Evolutionary conservation across 2,797 vertebrate species (phyloP).

Genomic region (Echeneis naucrates): DNA sequence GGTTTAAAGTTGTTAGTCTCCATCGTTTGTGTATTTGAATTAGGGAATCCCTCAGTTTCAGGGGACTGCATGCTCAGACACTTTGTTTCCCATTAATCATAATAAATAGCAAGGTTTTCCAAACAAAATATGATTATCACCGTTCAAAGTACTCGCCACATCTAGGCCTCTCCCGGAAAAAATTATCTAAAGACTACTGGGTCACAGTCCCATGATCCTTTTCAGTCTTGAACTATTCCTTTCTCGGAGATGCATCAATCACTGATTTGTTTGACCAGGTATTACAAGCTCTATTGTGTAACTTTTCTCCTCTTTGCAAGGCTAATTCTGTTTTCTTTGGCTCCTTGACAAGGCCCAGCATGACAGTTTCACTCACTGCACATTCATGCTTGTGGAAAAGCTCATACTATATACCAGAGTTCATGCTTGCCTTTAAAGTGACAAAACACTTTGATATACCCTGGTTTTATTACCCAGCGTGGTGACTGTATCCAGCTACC

Average conservation of each 20-base stretch:
- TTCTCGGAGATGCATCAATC: constrained; percentile 72
- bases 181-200: constrained; percentile 55
- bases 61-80: constrained; percentile 65
- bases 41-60: constrained; percentile 64
- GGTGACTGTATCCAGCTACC: constrained; percentile 62
- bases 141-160: constrained; percentile 44
- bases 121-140: constrained; percentile 72
- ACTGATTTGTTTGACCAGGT: constrained; percentile 81
- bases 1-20: constrained; percentile 43
- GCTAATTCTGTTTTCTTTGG: constrained; percentile 76
- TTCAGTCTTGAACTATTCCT: constrained; percentile 62
- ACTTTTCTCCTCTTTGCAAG: constrained; percentile 63
- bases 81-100: constrained; percentile 82
- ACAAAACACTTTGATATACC: constrained; percentile 72
- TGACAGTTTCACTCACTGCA: constrained; percentile 66
- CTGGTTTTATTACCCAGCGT: constrained; percentile 60
- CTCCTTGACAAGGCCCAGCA: constrained; percentile 68
- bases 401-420: constrained; percentile 52
- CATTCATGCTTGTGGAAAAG: constrained; percentile 55
- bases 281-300: constrained; percentile 73
- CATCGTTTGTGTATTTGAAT: constrained; percentile 63
- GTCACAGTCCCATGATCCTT: constrained; percentile 56
- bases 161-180: constrained; percentile 61
- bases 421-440: constrained; percentile 61
- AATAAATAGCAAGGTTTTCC: constrained; percentile 69